Conservation (phyloP, 92 coral and sea anemone species). For the Chrysogorgia sp. region DNA sequence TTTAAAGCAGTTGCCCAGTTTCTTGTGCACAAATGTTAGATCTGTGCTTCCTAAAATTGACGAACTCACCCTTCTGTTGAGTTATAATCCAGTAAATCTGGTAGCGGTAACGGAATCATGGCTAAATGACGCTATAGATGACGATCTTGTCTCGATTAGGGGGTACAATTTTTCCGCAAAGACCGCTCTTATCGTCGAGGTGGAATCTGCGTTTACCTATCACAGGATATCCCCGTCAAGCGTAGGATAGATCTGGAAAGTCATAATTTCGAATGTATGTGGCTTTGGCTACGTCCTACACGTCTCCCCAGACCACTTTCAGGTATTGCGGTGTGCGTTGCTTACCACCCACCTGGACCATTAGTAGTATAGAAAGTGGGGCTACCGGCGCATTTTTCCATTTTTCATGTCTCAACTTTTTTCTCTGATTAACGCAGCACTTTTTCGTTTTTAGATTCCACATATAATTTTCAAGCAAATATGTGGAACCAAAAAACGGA, state of each 20-base stretch:
- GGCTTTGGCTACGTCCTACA: constrained; percentile 51
- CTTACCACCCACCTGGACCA: constrained; percentile 60
- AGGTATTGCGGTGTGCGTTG: constrained; percentile 55
- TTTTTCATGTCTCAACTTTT: too few species aligned
- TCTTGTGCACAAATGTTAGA: constrained; percentile 19
- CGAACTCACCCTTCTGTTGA: constrained; percentile 9
- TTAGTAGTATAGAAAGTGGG: too few species aligned
- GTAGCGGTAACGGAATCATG: constrained; percentile 61
- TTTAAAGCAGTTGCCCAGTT: too few species aligned
- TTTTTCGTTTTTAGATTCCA: too few species aligned
- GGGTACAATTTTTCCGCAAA: constrained; percentile 50
- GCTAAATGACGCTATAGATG: constrained; percentile 53
- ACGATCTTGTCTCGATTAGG: constrained; percentile 41
- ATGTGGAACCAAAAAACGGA: too few species aligned
- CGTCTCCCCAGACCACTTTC: constrained; percentile 60
- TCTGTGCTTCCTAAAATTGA: too few species aligned
- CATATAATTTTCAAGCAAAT: too few species aligned
- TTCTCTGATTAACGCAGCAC: too few species aligned
- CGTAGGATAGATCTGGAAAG: constrained; percentile 43
- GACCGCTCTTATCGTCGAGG: constrained; percentile 49
- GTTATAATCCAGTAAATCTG: constrained; percentile 13
- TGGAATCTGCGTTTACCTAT: constrained; percentile 52
- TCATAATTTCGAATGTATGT: constrained; percentile 30
- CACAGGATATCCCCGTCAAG: constrained; percentile 26
- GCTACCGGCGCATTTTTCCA: too few species aligned